Conservation (phyloP, 1,140 invertebrate species). For the Drosophila cardini region DNA sequence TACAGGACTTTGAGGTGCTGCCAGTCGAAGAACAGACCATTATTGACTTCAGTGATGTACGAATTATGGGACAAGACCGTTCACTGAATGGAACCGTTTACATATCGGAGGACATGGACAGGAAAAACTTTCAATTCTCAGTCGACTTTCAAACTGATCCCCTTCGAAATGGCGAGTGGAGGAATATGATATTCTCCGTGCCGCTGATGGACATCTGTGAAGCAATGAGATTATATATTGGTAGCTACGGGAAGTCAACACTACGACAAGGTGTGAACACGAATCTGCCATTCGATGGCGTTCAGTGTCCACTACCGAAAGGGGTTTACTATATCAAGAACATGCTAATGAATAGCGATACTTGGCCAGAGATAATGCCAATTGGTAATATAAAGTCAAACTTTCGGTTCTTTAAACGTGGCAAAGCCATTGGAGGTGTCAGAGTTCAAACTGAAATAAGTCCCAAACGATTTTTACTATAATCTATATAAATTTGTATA, state of each 20-base stretch:
- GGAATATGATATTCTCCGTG: conserved; percentile 23
- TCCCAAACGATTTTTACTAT: not conserved
- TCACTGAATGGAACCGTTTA: conserved; percentile 31
- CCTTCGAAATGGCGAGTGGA: conserved; percentile 28
- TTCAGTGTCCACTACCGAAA: conserved; percentile 44
- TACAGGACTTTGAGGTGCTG: conserved; percentile 9
- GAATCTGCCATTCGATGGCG: conserved; percentile 19
- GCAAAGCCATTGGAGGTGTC: not conserved
- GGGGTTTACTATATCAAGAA: conserved; percentile 36
- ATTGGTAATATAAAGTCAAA: conserved; percentile 16
- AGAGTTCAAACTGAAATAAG: not conserved
- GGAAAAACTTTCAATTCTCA: not conserved
- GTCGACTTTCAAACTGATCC: conserved; percentile 35
- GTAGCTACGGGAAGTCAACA: conserved; percentile 9
- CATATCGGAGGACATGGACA: conserved; percentile 26
- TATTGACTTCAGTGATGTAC: conserved; percentile 29
- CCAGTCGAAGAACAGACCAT: not conserved
- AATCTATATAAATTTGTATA: not conserved
- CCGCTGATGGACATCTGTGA: conserved; percentile 29
- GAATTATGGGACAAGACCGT: conserved; percentile 26
- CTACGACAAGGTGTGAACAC: conserved; percentile 29
- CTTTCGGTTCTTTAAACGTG: conserved; percentile 3
- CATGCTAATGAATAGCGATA: conserved; percentile 20
- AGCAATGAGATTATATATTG: conserved; percentile 2
- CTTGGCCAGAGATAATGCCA: conserved; percentile 38